A percentile compares a stretch with the other conserved stretches of the same genome.
Conservation (phyloP, 2,888 invertebrate genomes). For the Machimus atricapillus region DNA sequence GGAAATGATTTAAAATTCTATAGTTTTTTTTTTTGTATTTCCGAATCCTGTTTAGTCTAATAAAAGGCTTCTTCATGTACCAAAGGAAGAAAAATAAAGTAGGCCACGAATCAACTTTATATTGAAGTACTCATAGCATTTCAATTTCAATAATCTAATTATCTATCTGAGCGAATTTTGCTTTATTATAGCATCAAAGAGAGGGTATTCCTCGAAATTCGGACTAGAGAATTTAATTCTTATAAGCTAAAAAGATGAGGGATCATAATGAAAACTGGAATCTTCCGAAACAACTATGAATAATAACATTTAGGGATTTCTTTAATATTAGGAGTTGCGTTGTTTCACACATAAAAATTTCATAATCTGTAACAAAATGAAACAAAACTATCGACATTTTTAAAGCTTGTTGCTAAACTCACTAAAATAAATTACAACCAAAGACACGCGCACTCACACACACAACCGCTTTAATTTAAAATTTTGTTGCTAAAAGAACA, state of each 20-base stretch:
- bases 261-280: not conserved
- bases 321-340: not conserved
- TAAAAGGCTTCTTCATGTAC: not conserved
- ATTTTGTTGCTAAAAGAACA: conserved; percentile 10
- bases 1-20: not conserved
- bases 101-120: not conserved
- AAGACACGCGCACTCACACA: conserved; percentile 7
- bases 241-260: not conserved
- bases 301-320: not conserved
- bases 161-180: too few species aligned
- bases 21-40: not conserved
- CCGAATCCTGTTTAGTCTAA: not conserved
- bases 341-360: not conserved
- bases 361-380: not conserved
- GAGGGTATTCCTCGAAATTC: not conserved
- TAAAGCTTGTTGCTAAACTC: not conserved
- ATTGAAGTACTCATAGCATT: not conserved
- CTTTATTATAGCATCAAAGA: too few species aligned
- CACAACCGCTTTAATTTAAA: not conserved
- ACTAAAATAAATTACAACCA: not conserved
- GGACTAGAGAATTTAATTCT: not conserved
- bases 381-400: not conserved
- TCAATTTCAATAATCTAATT: not conserved
- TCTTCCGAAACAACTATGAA: not conserved
- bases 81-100: not conserved